Evolutionary conservation across 2,113 vertebrate genomes (phyloP), one percentile per base, ranked within the genome.

Genomic region (Amazona vittata): DNA sequence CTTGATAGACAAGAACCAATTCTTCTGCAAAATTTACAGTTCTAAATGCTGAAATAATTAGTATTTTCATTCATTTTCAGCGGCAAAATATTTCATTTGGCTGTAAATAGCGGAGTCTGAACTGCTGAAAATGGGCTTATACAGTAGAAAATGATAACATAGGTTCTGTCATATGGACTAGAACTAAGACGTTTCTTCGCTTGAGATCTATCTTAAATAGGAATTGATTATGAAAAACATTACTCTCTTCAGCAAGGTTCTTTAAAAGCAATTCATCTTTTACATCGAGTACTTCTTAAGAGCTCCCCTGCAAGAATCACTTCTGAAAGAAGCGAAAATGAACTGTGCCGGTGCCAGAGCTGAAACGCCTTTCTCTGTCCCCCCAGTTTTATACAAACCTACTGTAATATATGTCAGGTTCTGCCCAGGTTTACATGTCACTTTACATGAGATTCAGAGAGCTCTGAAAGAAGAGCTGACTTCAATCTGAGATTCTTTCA

Each of bases 191-290:
- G 2, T 1, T 57, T 80, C 16, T 44, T 20, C 65, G 83, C 65
- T 46, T n/a, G 50, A 52, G 73, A 7, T 76, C 47, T 39, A 15
- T 28, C 68, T 96, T 63, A 76, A 76, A 87, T 37, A 68, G 52
- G 63, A 87, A 93, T 33, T 53, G 55, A 93, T 94, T 75, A 84
- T 26, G 73, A 59, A 60, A 85, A 65, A 75, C 85, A 31, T 50
- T 41, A 15, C 10, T 92, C 82, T 37, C 41, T 35, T 82, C 78
- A 59, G 57, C 52, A 44, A 19, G 24, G 57, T 10, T 10, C 82
- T 60, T 55, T 62, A 19, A 2, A 47, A 83, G 49, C 9, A 13
- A 29, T 39, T 55, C 59, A 19, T 41, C 35, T 76, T 50, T 64
- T 5, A 13, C 53, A 71, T 44, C 31, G 13, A 86, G 84, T 22